These are phyloP conservation scores for Bedellia somnulentella DNA, from an alignment of 2,888 invertebrate species.

Conservation along the genomic window DNA sequence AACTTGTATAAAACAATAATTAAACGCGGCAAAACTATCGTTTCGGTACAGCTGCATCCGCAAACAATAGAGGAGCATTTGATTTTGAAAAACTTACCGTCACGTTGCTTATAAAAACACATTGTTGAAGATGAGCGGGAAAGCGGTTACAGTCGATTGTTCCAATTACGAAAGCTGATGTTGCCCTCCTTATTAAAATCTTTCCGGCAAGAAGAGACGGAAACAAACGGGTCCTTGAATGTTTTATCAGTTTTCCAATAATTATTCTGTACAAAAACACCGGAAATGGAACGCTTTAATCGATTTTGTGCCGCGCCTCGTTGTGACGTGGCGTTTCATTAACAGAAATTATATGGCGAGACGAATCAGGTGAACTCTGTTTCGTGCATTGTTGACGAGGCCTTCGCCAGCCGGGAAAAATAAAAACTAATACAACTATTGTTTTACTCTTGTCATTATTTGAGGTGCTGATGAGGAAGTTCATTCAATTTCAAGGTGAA, in stretches of 20 bases:
- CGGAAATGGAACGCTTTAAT: constrained; percentile 55
- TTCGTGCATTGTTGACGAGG: constrained; percentile 46
- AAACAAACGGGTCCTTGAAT: constrained; percentile 41
- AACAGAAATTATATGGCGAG: constrained; percentile 54
- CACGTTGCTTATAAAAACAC: constrained; percentile 48
- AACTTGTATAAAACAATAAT: constrained; percentile 42
- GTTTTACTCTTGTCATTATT: constrained; percentile 52
- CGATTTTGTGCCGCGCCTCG: constrained; percentile 48
- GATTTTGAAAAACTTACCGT: constrained; percentile 35
- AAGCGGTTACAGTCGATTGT: constrained; percentile 57
- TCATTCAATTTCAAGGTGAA: constrained; percentile 48
- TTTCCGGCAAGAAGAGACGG: constrained; percentile 27
- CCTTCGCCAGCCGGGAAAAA: constrained; percentile 40
- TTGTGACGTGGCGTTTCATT: constrained; percentile 51
- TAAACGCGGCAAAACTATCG: constrained; percentile 43
- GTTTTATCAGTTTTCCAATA: constrained; percentile 51
- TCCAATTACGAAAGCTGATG: constrained; percentile 48
- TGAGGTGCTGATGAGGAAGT: constrained; percentile 42
- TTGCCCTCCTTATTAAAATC: constrained; percentile 34
- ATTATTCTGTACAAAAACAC: constrained; percentile 50
- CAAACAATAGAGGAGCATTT: constrained; percentile 27
- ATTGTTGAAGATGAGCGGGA: constrained; percentile 50
- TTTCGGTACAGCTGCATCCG: constrained; percentile 23
- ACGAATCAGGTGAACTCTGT: constrained; percentile 47
- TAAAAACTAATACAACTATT: constrained; percentile 55